Percentiles rank a stretch among this genome's conserved stretches.
These are phyloP conservation scores for Micromussa lordhowensis DNA, from an alignment of 92 coral and sea anemone genomes.

Conservation along the genomic window DNA sequence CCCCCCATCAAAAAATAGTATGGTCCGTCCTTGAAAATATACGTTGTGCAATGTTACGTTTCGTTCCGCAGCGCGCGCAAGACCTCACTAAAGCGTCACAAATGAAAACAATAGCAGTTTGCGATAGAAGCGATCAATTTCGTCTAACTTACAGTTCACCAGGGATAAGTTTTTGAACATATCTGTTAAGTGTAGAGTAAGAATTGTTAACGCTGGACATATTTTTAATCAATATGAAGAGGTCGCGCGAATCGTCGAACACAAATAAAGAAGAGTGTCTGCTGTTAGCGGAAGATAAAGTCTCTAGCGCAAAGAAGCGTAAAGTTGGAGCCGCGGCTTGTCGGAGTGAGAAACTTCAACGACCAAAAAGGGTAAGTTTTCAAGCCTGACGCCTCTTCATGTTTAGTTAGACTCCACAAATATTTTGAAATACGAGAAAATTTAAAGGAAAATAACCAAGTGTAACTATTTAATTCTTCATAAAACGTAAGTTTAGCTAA, in stretches of 20 bases:
- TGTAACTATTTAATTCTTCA: neutral
- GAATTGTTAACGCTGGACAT: neutral
- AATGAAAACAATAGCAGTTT: neutral
- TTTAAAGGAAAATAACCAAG: neutral
- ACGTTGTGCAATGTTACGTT: neutral
- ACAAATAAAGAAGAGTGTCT: neutral
- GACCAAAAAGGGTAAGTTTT: conserved; percentile 17
- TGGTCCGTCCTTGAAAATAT: neutral
- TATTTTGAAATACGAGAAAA: too few species aligned
- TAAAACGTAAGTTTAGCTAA: neutral
- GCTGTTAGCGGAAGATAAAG: conserved; percentile 7
- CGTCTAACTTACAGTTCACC: too few species aligned
- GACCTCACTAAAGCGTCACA: conserved; percentile 17
- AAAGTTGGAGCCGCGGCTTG: neutral
- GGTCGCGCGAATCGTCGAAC: conserved; percentile 4
- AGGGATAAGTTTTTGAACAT: neutral
- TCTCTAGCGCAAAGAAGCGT: neutral
- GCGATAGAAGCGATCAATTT: conserved; percentile 31
- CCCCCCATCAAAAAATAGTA: too few species aligned
- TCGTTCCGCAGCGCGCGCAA: conserved; percentile 24
- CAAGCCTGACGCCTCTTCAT: too few species aligned
- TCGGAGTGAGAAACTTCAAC: neutral
- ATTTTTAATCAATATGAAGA: conserved; percentile 8
- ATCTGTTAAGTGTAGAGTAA: neutral
- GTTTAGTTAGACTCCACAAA: too few species aligned